phyloP scores from a whole-genome alignment of 2,888 invertebrate genomes.

The Toxonevra muliebris region DNA sequence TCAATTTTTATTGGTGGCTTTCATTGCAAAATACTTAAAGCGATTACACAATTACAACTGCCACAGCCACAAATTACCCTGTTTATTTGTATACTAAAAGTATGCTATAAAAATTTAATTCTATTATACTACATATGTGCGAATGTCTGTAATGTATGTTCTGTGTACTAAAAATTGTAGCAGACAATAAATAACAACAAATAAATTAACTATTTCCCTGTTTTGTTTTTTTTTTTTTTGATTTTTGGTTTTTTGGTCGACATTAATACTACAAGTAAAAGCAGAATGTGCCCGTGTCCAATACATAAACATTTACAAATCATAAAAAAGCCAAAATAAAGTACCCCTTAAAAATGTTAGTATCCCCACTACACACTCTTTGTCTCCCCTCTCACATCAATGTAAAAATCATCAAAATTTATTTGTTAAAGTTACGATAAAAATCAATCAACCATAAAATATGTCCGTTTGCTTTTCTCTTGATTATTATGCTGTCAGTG shows the following conservation, averaged over 20 bases:
- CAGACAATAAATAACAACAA: conserved; percentile 19
- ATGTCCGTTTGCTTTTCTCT: conserved; percentile 41
- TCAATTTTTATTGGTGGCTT: neutral
- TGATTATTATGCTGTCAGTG: conserved; percentile 36
- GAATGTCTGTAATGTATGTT: neutral
- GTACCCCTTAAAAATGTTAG: neutral
- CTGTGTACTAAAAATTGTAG: neutral
- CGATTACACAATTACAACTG: neutral
- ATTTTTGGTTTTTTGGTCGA: neutral
- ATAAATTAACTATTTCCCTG: conserved; percentile 1
- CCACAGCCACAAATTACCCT: conserved; percentile 10
- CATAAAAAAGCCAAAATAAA: conserved; percentile 35
- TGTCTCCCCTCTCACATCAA: neutral
- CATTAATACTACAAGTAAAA: neutral
- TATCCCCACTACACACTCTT: neutral
- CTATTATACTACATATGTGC: neutral
- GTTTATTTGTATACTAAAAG: conserved; percentile 31
- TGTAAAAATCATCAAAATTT: conserved; percentile 31
- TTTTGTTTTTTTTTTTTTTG: neutral
- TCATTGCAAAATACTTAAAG: neutral
- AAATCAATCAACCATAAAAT: conserved; percentile 55
- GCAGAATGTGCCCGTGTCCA: conserved; percentile 16
- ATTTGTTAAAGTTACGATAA: conserved; percentile 45
- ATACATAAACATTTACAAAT: conserved; percentile 43
- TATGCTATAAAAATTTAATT: conserved; percentile 26